phyloP scores from a whole-genome alignment of 1,140 invertebrate species.

The Popillia japonica region DNA sequence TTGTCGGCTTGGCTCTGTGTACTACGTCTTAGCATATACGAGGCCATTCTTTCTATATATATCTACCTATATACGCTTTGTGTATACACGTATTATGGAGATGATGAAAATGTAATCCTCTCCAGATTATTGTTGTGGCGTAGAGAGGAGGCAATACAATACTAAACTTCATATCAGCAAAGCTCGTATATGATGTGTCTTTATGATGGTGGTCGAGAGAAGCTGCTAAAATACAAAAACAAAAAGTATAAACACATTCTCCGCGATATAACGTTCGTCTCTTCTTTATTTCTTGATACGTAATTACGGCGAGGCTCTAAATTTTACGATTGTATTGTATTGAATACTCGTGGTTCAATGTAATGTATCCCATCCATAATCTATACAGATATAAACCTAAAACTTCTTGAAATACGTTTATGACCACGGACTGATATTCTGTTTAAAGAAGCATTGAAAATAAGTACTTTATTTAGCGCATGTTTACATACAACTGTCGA shows the following conservation, averaged over 20 bases:
- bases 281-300: slow-evolving; percentile 12
- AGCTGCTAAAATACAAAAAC: slow-evolving; percentile 47
- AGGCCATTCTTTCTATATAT: slow-evolving; percentile 13
- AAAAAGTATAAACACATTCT: slow-evolving; percentile 48
- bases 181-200: slow-evolving; percentile 48
- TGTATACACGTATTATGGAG: slow-evolving; percentile 52
- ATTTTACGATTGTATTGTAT: slow-evolving; percentile 31
- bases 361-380: not conserved
- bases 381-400: not conserved
- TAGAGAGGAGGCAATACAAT: slow-evolving; percentile 44
- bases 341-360: not conserved
- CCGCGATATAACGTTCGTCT: slow-evolving; percentile 15
- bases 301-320: slow-evolving; percentile 2
- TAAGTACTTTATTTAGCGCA: not conserved
- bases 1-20: slow-evolving; percentile 20
- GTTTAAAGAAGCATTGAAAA: not conserved
- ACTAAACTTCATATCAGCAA: slow-evolving; percentile 45
- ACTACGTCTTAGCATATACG: slow-evolving; percentile 33
- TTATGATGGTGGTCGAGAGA: slow-evolving; percentile 42
- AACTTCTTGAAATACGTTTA: not conserved
- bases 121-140: slow-evolving; percentile 50
- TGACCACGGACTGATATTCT: not conserved
- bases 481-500: no score
- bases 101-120: slow-evolving; percentile 53
- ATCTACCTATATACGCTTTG: slow-evolving; percentile 42